phyloP scores from a whole-genome alignment of 2,797 vertebrate genomes.

The Euthynnus affinis region DNA sequence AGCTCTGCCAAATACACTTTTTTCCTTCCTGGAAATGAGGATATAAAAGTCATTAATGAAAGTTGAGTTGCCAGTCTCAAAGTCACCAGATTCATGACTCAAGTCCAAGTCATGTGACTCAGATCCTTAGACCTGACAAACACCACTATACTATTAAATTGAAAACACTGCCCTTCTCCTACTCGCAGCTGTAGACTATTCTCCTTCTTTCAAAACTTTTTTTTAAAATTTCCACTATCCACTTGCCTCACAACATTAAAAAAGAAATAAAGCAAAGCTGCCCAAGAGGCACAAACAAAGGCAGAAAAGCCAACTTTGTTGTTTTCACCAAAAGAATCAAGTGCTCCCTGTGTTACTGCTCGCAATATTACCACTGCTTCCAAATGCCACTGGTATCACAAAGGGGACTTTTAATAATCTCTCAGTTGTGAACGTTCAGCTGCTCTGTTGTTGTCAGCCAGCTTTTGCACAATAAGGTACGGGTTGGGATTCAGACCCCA shows the following conservation, averaged over 20 bases:
- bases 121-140: not conserved
- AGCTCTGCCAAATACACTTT: no score
- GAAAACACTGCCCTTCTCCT: not conserved
- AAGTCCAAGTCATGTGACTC: no score
- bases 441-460: no score
- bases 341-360: not conserved
- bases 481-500: not conserved
- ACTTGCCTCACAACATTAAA: constrained; percentile 10
- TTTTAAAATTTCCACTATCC: not conserved
- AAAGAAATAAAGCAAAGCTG: not conserved
- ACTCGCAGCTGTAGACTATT: not conserved
- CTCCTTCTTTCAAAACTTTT: not conserved
- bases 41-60: no score
- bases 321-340: not conserved
- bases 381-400: constrained; percentile 2
- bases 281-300: not conserved
- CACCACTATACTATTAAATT: not conserved
- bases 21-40: no score
- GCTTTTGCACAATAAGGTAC: not conserved
- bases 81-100: no score
- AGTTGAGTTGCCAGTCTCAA: no score
- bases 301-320: constrained; percentile 1
- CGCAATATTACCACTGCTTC: not conserved
- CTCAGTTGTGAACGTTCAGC: not conserved
- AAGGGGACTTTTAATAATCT: not conserved